Evolutionary conservation across 2,888 invertebrate species (phyloP), one percentile per base, ranked within the genome.

Genomic region (Apamea crenata): DNA sequence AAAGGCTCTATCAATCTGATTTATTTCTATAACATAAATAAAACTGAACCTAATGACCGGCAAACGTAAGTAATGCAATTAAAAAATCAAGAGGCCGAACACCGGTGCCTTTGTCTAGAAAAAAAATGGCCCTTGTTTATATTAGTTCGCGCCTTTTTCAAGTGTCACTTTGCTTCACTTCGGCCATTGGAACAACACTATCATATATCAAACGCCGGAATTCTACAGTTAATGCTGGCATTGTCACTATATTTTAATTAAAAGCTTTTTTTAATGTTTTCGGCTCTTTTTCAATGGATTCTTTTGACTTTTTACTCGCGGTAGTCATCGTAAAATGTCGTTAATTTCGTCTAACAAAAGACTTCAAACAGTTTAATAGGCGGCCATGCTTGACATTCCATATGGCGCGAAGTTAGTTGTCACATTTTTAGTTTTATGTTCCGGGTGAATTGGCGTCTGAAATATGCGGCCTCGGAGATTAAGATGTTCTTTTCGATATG

Each of bases 101-200:
- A 91, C 84, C 89, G 89, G 83, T 81, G 91, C 85, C 93, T 91
- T 94, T 95, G 94, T 94, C 89, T 93, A 93, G 91, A 92, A 94
- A 95, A 95, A 93, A 93, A 90, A 93, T 93, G 82, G 89, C 90
- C 91, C 91, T 90, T 96, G 96, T 96, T 96, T 96, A 96, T 95
- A 94, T 95, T 95, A 94, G 94, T 96, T 96, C 94, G 95, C 96
- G 96, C 96, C 96, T 95, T 96, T 96, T 96, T 96, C 96, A 95
- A 97, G 96, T 96, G 96, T 96, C 96, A 96, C 96, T 96, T 96
- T 95, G 94, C 95, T 95, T 73, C 85, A 85, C 94, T 96, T 95
- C 95, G 94, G 83, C 74, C 79, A 82, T 82, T 78, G 73, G 83
- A 93, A 95, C 96, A 96, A 96, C 95, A 92, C 95, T 97, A 97